These are phyloP conservation scores for Penaeus monodon DNA, from an alignment of 2,888 invertebrate species.

Conservation along the genomic window DNA sequence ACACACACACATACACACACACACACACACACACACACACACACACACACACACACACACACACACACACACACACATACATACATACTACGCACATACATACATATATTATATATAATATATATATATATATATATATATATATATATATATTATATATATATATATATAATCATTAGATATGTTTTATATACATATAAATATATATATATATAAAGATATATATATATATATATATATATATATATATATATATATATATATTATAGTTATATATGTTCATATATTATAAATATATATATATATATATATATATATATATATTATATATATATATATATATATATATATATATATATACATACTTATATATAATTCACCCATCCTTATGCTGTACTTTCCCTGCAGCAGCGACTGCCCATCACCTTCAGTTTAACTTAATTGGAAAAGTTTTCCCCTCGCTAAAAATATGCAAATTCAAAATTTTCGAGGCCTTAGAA, in stretches of 20 bases:
- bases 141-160: not conserved
- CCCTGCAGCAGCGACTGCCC: too few relatives aligned
- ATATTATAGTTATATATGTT: not conserved
- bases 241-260: not conserved
- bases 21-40: too few relatives aligned
- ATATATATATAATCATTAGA: not conserved
- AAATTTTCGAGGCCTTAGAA: too few relatives aligned
- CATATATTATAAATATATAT: conserved; percentile 9
- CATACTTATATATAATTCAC: not conserved
- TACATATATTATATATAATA: not conserved
- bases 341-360: not conserved
- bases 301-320: conserved; percentile 11
- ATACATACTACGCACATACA: too few relatives aligned
- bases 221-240: not conserved
- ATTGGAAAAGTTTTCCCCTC: too few relatives aligned
- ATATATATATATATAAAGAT: not conserved
- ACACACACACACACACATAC: too few relatives aligned
- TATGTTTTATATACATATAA: not conserved
- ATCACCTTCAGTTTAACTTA: too few relatives aligned
- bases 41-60: too few relatives aligned
- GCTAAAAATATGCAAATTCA: too few relatives aligned
- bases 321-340: not conserved
- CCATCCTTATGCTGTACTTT: too few relatives aligned
- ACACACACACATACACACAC: too few relatives aligned
- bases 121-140: not conserved